Conservation (phyloP, 2,797 vertebrate genomes). For the Lepilemur ruficaudatus region DNA sequence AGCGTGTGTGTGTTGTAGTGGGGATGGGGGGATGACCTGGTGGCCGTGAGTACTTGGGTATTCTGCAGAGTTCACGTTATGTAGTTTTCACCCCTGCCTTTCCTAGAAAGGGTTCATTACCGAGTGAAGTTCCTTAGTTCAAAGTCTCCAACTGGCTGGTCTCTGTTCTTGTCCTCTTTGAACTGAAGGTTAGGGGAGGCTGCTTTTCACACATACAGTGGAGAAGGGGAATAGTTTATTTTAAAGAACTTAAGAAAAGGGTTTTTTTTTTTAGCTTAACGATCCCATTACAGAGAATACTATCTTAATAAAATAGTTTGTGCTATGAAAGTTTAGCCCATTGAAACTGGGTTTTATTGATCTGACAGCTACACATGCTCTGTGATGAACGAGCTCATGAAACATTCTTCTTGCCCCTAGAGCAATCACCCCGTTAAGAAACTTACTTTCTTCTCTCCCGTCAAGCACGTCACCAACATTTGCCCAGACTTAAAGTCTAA, state of each 20-base stretch:
- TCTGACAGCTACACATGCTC: background rate
- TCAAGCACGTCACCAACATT: background rate
- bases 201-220: background rate
- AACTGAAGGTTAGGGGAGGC: background rate
- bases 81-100: background rate
- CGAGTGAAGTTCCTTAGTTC: background rate
- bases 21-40: background rate
- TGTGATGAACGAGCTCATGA: background rate
- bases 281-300: background rate
- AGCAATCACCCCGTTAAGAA: background rate
- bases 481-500: background rate
- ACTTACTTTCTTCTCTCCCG: background rate
- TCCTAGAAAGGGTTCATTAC: background rate
- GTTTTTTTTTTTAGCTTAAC: background rate
- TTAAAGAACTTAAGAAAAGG: background rate
- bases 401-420: background rate
- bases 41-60: background rate
- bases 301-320: background rate
- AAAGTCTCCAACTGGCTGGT: background rate
- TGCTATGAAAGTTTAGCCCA: background rate
- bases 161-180: background rate
- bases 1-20: too few species aligned
- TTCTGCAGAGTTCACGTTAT: background rate
- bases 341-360: background rate
- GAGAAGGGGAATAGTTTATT: background rate